A percentile compares a stretch with the other conserved stretches of the same genome.
Conservation (phyloP, 2,797 vertebrate species). For the Typhlichthys subterraneus region DNA sequence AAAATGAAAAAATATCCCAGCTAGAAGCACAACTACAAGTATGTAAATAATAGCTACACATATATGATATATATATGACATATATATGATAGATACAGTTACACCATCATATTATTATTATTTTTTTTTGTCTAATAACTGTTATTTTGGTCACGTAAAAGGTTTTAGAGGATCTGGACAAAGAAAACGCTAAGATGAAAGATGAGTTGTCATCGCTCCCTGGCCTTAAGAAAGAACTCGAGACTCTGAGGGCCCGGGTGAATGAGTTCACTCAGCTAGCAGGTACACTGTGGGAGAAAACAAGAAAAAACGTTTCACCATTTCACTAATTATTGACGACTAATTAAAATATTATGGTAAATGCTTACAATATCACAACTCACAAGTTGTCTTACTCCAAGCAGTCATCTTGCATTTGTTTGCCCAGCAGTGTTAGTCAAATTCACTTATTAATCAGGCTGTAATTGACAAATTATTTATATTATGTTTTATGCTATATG, state of each 20-base stretch:
- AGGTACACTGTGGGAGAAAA: conserved; percentile 48
- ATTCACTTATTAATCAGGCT: too few relatives aligned
- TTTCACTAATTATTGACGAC: neutral
- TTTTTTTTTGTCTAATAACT: neutral
- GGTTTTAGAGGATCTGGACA: conserved; percentile 34
- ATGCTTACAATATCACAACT: too few relatives aligned
- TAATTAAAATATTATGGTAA: too few relatives aligned
- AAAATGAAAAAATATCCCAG: conserved; percentile 89
- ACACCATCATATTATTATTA: neutral
- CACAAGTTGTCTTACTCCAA: too few relatives aligned
- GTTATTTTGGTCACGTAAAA: conserved; percentile 61
- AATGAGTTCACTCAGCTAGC: conserved; percentile 71
- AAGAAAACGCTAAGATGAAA: conserved; percentile 79
- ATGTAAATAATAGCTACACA: conserved; percentile 18
- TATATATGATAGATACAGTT: neutral
- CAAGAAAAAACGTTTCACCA: neutral
- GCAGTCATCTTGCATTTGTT: too few relatives aligned
- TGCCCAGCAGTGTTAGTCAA: too few relatives aligned
- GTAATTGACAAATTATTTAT: too few relatives aligned
- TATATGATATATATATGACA: too few relatives aligned
- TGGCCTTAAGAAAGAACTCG: conserved; percentile 79
- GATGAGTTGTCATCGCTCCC: conserved; percentile 73
- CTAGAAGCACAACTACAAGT: conserved; percentile 90
- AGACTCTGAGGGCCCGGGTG: conserved; percentile 66
- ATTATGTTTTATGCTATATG: too few relatives aligned